Base-by-base conservation (phyloP, 2,797 vertebrate genomes). In the Hybognathus amarus region DNA sequence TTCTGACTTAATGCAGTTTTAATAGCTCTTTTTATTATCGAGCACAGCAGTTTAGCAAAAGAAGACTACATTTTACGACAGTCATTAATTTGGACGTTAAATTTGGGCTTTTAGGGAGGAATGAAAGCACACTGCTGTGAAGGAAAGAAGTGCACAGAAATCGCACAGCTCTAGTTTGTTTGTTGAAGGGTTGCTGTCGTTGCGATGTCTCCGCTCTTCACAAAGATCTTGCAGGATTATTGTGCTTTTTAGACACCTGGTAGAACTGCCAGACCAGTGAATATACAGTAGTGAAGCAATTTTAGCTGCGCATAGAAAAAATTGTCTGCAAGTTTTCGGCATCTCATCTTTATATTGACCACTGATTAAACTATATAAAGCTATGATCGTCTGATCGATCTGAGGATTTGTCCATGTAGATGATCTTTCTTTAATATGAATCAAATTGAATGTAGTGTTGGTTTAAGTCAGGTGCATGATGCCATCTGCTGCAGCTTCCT, bases 361-460 rank as follows among this genome's bases (percentile, higher is more conserved):
- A 15, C 59, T 1, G 12, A 63, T 63, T 6, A 63, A 63, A 63
- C 27, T 63, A 30, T 8, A 63, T 30, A 17, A 17, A 17, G 1
- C 27, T 8, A 17, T 17, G 1, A 30, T 63, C 61, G 1, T 2
- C 13, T 15, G 2, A 63, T 30, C 6, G 13, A 30, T 61, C 1
- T 0, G 22, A 67, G 71, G 63, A 59, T 85, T 75, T 82, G 33
- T 33, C 33, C 3, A 17, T 33, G 17, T 66, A 75, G 56, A 77
- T 87, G 0, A 76, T 76, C 36, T 76, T 40, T 76, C n/a, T 76
- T 80, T 70, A 69, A 71, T 77, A 38, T 54, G 30, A 15, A 40
- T 85, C 76, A 36, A 47, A 77, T 56, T 85, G 18, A 86, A 77
- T 81, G 59, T 74, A 73, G 70, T 85, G 30, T 76, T 82, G 56